A percentile compares a stretch with the other conserved stretches of the same genome.
phyloP scores from a whole-genome alignment of 2,797 vertebrate species.

The Hozukius guyotensis region DNA sequence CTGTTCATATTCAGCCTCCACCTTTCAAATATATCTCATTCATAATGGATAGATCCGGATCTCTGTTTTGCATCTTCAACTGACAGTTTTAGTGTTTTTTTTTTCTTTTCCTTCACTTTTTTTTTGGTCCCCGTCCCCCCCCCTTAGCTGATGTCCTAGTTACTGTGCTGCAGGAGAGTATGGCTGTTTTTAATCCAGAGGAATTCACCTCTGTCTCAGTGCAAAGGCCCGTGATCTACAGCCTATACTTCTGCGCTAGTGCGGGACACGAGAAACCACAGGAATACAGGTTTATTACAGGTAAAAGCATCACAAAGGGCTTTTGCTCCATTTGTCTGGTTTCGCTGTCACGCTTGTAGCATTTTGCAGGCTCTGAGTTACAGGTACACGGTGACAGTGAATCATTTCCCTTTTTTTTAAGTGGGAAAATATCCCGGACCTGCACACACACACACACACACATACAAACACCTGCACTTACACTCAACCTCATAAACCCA shows the following conservation, averaged over 20 bases:
- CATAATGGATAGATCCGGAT: constrained; percentile 84
- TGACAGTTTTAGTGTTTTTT: constrained; percentile 78
- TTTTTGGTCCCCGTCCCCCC: neutral
- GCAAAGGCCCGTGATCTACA: constrained; percentile 30
- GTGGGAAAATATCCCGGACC: constrained; percentile 34
- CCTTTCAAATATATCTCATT: constrained; percentile 82
- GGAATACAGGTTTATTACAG: constrained; percentile 29
- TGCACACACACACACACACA: constrained; percentile 4
- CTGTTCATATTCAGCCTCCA: constrained; percentile 67
- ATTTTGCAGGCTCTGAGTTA: constrained; percentile 27
- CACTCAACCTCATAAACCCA: constrained; percentile 39
- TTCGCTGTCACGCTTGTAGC: neutral
- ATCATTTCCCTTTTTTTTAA: constrained; percentile 28
- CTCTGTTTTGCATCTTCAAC: constrained; percentile 82
- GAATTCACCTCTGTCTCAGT: constrained; percentile 15
- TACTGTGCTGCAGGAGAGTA: constrained; percentile 13
- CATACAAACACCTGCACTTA: constrained; percentile 38
- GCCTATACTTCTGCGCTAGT: constrained; percentile 1
- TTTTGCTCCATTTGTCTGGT: constrained; percentile 31
- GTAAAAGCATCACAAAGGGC: constrained; percentile 42
- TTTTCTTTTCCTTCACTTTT: constrained; percentile 36
- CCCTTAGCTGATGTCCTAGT: constrained; percentile 24
- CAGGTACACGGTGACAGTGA: constrained; percentile 24
- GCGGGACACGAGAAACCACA: constrained; percentile 13
- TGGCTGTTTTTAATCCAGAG: constrained; percentile 25